Percentiles rank a stretch among this genome's conserved stretches.
Conservation (phyloP, 2,888 invertebrate species). For the Rhaphigaster nebulosa region DNA sequence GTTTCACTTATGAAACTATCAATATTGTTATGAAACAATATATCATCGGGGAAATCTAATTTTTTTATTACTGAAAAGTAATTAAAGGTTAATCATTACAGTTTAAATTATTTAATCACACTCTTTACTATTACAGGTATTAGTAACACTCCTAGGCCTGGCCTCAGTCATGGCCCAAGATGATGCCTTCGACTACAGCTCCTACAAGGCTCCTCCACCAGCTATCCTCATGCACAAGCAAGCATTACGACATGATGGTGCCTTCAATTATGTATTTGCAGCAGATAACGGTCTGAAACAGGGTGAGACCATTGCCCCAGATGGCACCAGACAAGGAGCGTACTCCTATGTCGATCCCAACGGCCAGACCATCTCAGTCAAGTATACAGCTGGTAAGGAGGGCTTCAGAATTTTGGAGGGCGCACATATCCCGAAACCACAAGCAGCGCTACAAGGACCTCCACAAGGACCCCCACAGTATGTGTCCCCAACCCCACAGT, state of each 20-base stretch:
- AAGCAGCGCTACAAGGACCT: slow-evolving; percentile 50
- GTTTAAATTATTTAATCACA: background rate
- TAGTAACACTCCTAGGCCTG: slow-evolving; percentile 60
- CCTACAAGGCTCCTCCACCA: slow-evolving; percentile 69
- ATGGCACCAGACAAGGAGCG: slow-evolving; percentile 76
- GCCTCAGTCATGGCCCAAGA: slow-evolving; percentile 58
- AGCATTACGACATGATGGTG: slow-evolving; percentile 76
- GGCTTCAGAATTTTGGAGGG: slow-evolving; percentile 72
- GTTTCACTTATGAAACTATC: no score
- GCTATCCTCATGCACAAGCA: slow-evolving; percentile 76
- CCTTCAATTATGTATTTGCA: slow-evolving; percentile 78
- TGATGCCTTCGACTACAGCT: slow-evolving; percentile 63
- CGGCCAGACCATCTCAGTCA: slow-evolving; percentile 77
- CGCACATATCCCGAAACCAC: slow-evolving; percentile 69
- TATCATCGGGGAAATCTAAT: background rate
- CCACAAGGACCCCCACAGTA: slow-evolving; percentile 52
- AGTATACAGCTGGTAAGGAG: slow-evolving; percentile 72
- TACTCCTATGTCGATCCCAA: slow-evolving; percentile 78
- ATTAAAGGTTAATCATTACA: no score
- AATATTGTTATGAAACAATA: no score
- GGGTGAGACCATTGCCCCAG: slow-evolving; percentile 78
- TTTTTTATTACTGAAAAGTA: no score
- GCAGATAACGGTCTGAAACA: slow-evolving; percentile 80
- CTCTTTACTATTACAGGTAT: slow-evolving; percentile 23
- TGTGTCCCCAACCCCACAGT: slow-evolving; percentile 55